A percentile compares a stretch with the other conserved stretches of the same genome.
Conservation (phyloP, 2,797 vertebrate genomes). For the Sebastes minor region DNA sequence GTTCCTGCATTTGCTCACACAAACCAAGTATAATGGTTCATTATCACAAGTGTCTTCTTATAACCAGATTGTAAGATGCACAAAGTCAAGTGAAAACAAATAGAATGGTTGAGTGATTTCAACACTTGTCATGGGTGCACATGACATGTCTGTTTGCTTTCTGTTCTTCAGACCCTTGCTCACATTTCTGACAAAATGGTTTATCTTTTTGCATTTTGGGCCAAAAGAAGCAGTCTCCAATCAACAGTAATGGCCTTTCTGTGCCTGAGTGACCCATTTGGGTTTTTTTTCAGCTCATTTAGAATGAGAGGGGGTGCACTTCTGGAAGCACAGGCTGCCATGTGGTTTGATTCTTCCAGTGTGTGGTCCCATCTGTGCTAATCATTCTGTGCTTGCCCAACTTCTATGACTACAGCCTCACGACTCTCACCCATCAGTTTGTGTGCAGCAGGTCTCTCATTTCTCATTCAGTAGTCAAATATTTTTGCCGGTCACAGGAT, state of each 20-base stretch:
- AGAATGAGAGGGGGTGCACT: slow-evolving; percentile 20
- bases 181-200: slow-evolving; percentile 36
- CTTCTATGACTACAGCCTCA: slow-evolving; percentile 15
- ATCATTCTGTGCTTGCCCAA: slow-evolving; percentile 24
- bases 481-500: not conserved
- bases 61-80: not conserved
- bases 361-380: slow-evolving; percentile 46
- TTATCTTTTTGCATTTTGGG: slow-evolving; percentile 18
- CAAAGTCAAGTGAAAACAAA: slow-evolving; percentile 3
- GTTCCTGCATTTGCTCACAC: not conserved
- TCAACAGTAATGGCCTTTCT: slow-evolving; percentile 44
- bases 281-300: slow-evolving; percentile 51
- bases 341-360: slow-evolving; percentile 37
- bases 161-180: slow-evolving; percentile 16
- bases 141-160: not conserved
- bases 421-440: slow-evolving; percentile 1
- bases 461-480: slow-evolving; percentile 14
- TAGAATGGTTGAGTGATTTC: not conserved
- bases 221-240: slow-evolving; percentile 43
- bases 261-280: slow-evolving; percentile 54
- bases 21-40: not conserved
- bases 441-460: slow-evolving; percentile 1
- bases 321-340: slow-evolving; percentile 37
- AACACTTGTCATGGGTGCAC: not conserved
- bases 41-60: not conserved